phyloP scores from a whole-genome alignment of 2,797 vertebrate genomes.

The Sphenopsis melanotis region DNA sequence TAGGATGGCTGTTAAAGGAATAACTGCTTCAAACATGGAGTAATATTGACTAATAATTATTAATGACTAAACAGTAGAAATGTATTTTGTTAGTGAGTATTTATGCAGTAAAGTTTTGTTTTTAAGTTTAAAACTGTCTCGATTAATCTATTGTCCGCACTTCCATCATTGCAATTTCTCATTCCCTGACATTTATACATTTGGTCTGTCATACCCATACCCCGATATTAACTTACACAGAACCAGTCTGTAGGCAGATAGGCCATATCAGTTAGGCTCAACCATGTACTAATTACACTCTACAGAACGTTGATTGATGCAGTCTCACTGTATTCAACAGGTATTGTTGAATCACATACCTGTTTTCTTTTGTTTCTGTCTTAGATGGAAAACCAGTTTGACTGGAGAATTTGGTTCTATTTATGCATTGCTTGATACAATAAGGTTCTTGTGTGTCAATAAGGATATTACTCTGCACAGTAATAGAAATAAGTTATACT shows the following conservation, averaged over 20 bases:
- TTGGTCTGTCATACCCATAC: background rate
- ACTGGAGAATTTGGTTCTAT: background rate
- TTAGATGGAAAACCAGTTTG: background rate
- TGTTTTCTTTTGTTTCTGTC: background rate
- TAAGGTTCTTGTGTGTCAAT: background rate
- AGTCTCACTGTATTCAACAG: background rate
- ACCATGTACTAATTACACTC: background rate
- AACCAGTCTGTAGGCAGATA: background rate
- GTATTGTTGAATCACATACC: background rate
- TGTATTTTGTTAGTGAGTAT: background rate
- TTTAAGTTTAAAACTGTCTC: conserved; percentile 8
- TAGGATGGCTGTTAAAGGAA: background rate
- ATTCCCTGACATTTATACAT: background rate
- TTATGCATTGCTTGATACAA: background rate
- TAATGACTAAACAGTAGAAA: background rate
- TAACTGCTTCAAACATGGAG: background rate
- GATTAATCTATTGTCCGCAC: background rate
- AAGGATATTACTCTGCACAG: background rate
- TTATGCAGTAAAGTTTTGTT: conserved; percentile 39
- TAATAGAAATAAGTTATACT: background rate
- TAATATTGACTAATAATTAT: background rate
- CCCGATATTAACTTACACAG: background rate
- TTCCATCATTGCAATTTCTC: background rate
- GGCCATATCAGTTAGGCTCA: background rate
- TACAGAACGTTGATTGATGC: background rate